Evolutionary conservation across 2,888 invertebrate genomes (phyloP), one percentile per base, ranked within the genome.

Genomic region (Andrena praecox): DNA sequence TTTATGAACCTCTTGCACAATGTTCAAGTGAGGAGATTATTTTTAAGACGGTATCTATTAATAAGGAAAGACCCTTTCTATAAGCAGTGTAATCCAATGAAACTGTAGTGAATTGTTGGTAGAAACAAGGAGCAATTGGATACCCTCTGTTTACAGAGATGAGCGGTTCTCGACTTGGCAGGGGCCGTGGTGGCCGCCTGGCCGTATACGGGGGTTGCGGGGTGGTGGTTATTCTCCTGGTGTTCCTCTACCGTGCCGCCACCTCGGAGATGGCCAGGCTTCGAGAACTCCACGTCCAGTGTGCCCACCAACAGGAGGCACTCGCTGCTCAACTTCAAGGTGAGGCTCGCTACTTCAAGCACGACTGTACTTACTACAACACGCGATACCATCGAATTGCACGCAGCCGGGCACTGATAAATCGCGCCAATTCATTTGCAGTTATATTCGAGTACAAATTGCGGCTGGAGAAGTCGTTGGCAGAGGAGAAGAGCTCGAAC

Each of bases 401-500:
- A 5, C 42, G 12, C 24, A 27, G 27, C 24, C 12, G 42, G 42
- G 7, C 16, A 12, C 8, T 27, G 2, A 56, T 16, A 8, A n/a
- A 24, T 3, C n/a, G 1, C 2, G 29, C 6, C 7, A 0, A 50
- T 82, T 56, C 2, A 50, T 76, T 90, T 87, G 0, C 87, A 94
- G 94, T 93, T 52, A 92, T 93, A 72, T 93, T 92, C 77, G 93
- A 93, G 80, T 94, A 94, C 88, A 93, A 93, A 86, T 89, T 92
- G 4, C 91, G 93, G 0, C 42, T 94, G 75, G 94, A 94, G 67
- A 93, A 93, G 67, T 93, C 93, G 1, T 79, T 94, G 64, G 91
- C 92, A 20, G 93, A 93, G 77, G 94, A 94, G 82, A 93, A 93
- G 71, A 93, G 91, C 42, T 91, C 93, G 6, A 94, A 93, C 56